Evolutionary conservation across 2,888 invertebrate genomes (phyloP), one percentile per base, ranked within the genome.

Genomic region (Polyploca ridens): DNA sequence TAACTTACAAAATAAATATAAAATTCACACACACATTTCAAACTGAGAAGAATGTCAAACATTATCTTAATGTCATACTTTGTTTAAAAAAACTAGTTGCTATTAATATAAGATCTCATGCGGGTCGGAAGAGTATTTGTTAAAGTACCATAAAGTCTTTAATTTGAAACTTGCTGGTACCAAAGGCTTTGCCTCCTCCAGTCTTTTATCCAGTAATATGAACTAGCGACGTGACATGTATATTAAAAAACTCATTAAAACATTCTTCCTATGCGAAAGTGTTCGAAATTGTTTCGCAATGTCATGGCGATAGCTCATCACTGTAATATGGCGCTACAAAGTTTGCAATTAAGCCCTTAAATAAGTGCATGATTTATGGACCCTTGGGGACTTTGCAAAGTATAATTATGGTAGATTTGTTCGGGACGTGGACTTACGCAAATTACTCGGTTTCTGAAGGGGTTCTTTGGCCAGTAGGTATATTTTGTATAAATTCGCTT

Each of bases 221-320:
- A n/a, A 49, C 49, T 16, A 49, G 49, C 49, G 16, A 49, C 14
- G 14, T 10, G 54, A 10, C 46, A n/a, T 46, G 10, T 54, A 54
- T 54, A 6, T 49, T 49, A 49, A 54, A 54, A 54, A 54, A 19
- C 54, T 54, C 54, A 19, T 54, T 54, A 54, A 19, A 54, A 54
- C 54, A 54, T 54, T 54, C 54, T 54, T 54, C 54, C 54, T 19
- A 7, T 16, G 49, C 7, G 54, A 16, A 8, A 54, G 19, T 19
- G 54, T 54, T 54, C 19, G 19, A 54, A 54, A 54, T 54, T 54
- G 54, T 54, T 54, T 54, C 54, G 54, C 54, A 46, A 46, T 46
- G 19, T 54, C 3, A 19, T 54, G 54, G 54, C 19, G 16, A 49
- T 10, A 10, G 16, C 54, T 19, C 19, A 2, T 54, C 54, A 54